Evolutionary conservation across 2,888 invertebrate species (phyloP).

Genomic region (Pterostichus niger): DNA sequence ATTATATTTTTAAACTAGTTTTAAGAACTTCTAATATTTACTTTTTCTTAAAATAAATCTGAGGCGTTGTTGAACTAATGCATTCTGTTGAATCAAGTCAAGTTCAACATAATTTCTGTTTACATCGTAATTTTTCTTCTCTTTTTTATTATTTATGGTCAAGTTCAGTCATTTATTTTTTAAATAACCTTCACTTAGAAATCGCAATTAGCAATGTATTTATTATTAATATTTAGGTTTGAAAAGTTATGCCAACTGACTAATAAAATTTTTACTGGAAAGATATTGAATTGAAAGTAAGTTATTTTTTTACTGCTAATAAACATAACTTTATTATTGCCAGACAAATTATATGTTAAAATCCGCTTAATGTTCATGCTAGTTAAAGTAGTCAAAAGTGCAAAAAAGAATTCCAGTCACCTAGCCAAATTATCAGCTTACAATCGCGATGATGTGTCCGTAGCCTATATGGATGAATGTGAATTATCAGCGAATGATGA

Average conservation of each 20-base stretch:
- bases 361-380: slow-evolving; percentile 36
- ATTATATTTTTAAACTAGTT: slow-evolving; percentile 47
- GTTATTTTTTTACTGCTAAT: slow-evolving; percentile 15
- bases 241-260: too few species aligned
- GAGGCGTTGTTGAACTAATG: slow-evolving; percentile 46
- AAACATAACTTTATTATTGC: slow-evolving; percentile 40
- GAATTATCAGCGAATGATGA: slow-evolving; percentile 54
- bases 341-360: slow-evolving; percentile 46
- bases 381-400: slow-evolving; percentile 45
- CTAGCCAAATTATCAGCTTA: neutral
- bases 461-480: neutral
- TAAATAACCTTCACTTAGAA: slow-evolving; percentile 15
- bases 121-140: slow-evolving; percentile 51
- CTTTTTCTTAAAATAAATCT: slow-evolving; percentile 45
- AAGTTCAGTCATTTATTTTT: slow-evolving; percentile 20
- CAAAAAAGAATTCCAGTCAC: slow-evolving; percentile 46
- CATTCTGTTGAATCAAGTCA: slow-evolving; percentile 39
- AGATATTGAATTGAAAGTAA: too few species aligned
- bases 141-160: slow-evolving; percentile 55
- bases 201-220: slow-evolving; percentile 8
- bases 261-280: too few species aligned
- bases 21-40: slow-evolving; percentile 37
- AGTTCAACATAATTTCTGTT: slow-evolving; percentile 52
- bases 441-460: neutral
- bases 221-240: too few species aligned